phyloP scores from a whole-genome alignment of 1,140 invertebrate species.

The Drosophila subobscura region DNA sequence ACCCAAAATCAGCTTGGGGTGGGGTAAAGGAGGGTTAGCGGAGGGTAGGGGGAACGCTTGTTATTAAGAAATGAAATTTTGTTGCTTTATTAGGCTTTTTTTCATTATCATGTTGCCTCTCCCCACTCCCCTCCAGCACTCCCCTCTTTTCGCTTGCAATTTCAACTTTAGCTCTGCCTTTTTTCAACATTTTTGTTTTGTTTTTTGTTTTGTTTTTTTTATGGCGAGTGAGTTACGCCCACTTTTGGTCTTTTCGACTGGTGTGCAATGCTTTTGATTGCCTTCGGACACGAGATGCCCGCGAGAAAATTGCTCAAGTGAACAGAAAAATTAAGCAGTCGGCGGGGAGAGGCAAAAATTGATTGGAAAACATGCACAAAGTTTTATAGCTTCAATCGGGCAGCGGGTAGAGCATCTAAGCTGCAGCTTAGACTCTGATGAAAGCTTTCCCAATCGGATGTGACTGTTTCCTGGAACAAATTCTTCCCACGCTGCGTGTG shows the following conservation, averaged over 20 bases:
- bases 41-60: slow-evolving; percentile 8
- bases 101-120: slow-evolving; percentile 31
- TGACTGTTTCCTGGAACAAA: slow-evolving; percentile 48
- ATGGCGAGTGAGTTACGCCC: slow-evolving; percentile 36
- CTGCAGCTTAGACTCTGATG: no score
- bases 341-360: slow-evolving; percentile 21
- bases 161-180: slow-evolving; percentile 56
- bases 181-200: slow-evolving; percentile 40
- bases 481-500: slow-evolving; percentile 77
- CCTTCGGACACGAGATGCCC: slow-evolving; percentile 77
- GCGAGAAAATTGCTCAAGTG: slow-evolving; percentile 62
- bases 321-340: slow-evolving; percentile 54
- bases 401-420: no score
- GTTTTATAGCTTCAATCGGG: no score
- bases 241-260: slow-evolving; percentile 10
- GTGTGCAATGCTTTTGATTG: slow-evolving; percentile 78
- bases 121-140: neutral
- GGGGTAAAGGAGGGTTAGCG: no score
- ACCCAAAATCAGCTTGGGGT: no score
- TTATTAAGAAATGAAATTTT: slow-evolving; percentile 83
- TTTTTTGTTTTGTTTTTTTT: slow-evolving; percentile 18
- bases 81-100: slow-evolving; percentile 75
- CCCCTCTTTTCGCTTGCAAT: slow-evolving; percentile 53
- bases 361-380: slow-evolving; percentile 41
- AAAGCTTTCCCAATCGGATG: neutral